phyloP scores from a whole-genome alignment of 2,113 vertebrate species.

The Beaufortia kweichowensis region DNA sequence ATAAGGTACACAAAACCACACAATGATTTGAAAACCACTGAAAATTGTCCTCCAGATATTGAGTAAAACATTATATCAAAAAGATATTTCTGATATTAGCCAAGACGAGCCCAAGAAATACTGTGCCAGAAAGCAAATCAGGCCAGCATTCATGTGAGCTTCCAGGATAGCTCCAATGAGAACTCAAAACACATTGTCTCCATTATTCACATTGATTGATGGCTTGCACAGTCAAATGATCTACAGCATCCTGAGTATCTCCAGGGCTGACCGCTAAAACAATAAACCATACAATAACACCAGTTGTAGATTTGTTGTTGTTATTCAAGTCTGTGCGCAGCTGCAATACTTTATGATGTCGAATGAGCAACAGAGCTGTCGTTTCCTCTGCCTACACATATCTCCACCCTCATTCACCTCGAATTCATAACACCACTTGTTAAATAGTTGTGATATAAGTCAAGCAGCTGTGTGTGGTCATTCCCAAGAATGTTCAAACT shows the following conservation, averaged over 20 bases:
- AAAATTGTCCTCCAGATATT: slow-evolving; percentile 48
- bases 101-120: slow-evolving; percentile 42
- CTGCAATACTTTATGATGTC: background rate
- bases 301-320: slow-evolving; percentile 20
- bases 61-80: slow-evolving; percentile 35
- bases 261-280: slow-evolving; percentile 34
- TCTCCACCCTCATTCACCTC: slow-evolving; percentile 21
- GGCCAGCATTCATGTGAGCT: slow-evolving; percentile 52
- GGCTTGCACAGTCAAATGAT: slow-evolving; percentile 34
- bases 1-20: too few species aligned
- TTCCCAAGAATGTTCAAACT: slow-evolving; percentile 4
- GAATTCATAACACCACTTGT: slow-evolving; percentile 9
- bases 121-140: slow-evolving; percentile 54
- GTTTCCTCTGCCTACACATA: background rate
- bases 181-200: slow-evolving; percentile 59
- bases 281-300: slow-evolving; percentile 34
- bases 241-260: slow-evolving; percentile 24
- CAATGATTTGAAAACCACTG: too few species aligned
- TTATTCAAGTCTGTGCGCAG: background rate
- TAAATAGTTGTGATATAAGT: slow-evolving; percentile 42
- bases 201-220: background rate
- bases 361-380: slow-evolving; percentile 1
- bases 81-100: slow-evolving; percentile 31
- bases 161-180: slow-evolving; percentile 53
- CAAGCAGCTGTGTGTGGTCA: slow-evolving; percentile 29